Base-by-base conservation (phyloP, 1,140 invertebrate genomes). In the Drosophila pallidifrons region DNA sequence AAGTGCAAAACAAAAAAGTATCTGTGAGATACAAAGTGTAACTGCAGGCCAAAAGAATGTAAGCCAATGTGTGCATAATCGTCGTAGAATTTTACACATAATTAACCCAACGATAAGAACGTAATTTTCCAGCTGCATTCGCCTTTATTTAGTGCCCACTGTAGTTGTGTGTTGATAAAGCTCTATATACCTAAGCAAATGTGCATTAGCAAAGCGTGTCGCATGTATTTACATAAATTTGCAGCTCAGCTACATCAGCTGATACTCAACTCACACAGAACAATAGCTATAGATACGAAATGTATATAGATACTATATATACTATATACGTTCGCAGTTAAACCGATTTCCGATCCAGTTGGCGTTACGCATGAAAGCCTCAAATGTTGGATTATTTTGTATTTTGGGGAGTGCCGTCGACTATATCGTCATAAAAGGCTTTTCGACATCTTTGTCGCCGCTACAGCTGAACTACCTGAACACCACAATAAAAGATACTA, bases 301-400 rank as follows among this genome's bases (percentile, higher is more conserved):
- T 7, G 32, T 32, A 66, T 16, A 30, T 47, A 66, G 20, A 25
- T 25, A 25, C 20, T 25, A 41, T 8, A 32, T 32, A 32, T 32
- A 38, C 43, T 51, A 71, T 65, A 64, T 52, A 3, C 1, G 5
- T 15, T 28, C 8, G 35, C 8, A 38, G 11, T 43, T 55, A 80
- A 82, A 59, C 46, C 77, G 81, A 88, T 81, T 89, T 89, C 70
- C 75, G 81, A 88, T 89, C 67, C 74, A 85, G 73, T 78, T 83
- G 43, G 52, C 71, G 60, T 82, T 63, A 64, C 77, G 85, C 77
- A 59, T 77, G 63, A 78, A 32, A 81, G 79, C 67, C 15, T 60
- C 67, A 77, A 25, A 47, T 61, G 74, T 49, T 52, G 47, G 63
- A 35, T 60, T 71, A 35, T 60, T 59, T 25, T 25, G 20, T 25